A percentile compares a stretch with the other conserved stretches of the same genome.
These are phyloP conservation scores for Microplitis demolitor DNA, from an alignment of 1,140 invertebrate species.

Conservation along the genomic window DNA sequence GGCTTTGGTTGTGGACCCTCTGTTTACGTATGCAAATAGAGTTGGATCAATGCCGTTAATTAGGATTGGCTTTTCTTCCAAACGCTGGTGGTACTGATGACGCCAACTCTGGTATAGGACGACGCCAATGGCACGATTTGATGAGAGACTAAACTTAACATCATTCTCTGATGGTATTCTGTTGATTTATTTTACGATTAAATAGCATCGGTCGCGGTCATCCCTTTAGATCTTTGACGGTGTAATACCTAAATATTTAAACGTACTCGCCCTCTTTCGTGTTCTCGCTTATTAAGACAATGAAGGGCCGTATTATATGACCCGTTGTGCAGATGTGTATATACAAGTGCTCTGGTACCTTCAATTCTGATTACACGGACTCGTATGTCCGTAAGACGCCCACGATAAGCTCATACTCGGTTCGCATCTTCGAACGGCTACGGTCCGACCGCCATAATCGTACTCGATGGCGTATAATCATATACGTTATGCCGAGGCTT, in stretches of 20 bases:
- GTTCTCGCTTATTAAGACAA: no score
- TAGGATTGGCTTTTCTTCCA: slow-evolving; percentile 42
- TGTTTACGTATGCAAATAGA: slow-evolving; percentile 54
- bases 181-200: no score
- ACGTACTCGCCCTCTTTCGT: no score
- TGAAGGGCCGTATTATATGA: no score
- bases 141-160: no score
- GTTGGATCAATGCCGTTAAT: slow-evolving; percentile 51
- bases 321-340: no score
- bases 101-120: neutral
- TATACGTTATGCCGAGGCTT: slow-evolving; percentile 37
- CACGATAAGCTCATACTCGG: slow-evolving; percentile 43
- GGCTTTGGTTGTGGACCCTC: slow-evolving; percentile 29
- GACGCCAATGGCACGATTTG: neutral
- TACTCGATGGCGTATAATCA: slow-evolving; percentile 45
- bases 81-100: slow-evolving; percentile 1
- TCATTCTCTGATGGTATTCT: no score
- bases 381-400: slow-evolving; percentile 34
- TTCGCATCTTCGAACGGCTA: slow-evolving; percentile 20
- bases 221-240: no score
- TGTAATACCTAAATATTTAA: no score
- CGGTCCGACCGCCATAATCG: slow-evolving; percentile 43
- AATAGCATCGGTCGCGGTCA: no score
- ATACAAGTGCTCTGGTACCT: slow-evolving; percentile 14
- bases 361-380: slow-evolving; percentile 44